These are phyloP conservation scores for Tetranychus truncatus DNA, from an alignment of 2,888 invertebrate species.

Conservation along the genomic window DNA sequence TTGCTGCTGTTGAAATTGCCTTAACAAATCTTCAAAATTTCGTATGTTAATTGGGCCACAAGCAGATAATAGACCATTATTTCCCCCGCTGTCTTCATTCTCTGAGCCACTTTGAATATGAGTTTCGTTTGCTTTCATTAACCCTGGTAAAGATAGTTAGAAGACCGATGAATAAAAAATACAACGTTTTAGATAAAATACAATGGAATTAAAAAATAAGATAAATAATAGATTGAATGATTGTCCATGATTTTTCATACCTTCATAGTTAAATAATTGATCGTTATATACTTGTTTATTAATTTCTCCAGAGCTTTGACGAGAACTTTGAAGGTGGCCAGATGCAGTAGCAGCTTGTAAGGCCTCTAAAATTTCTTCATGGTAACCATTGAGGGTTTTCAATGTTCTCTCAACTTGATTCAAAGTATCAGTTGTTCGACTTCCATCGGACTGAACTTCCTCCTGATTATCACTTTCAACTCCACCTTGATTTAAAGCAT, in stretches of 20 bases:
- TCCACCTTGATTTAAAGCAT: constrained; percentile 47
- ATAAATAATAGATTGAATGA: neutral
- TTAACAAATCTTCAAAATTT: constrained; percentile 71
- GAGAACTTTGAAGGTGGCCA: neutral
- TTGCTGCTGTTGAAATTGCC: constrained; percentile 33
- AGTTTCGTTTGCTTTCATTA: constrained; percentile 28
- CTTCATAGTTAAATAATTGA: neutral
- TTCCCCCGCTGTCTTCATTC: constrained; percentile 38
- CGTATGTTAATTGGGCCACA: constrained; percentile 67
- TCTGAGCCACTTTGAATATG: constrained; percentile 40
- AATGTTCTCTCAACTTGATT: constrained; percentile 50
- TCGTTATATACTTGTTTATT: neutral
- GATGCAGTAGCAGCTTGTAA: constrained; percentile 38
- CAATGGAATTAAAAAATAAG: neutral
- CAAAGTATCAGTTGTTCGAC: constrained; percentile 30
- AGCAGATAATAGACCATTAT: constrained; percentile 45
- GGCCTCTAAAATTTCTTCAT: constrained; percentile 77
- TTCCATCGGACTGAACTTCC: constrained; percentile 22
- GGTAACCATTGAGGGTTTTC: constrained; percentile 76
- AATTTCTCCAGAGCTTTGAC: constrained; percentile 10
- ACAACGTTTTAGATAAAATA: neutral
- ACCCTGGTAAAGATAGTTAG: constrained; percentile 17
- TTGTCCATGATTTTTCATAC: neutral
- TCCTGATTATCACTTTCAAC: constrained; percentile 30
- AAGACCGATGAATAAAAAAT: neutral